A percentile compares a stretch with the other conserved stretches of the same genome.
These are phyloP conservation scores for Phycodurus eques DNA, from an alignment of 2,113 vertebrate species.

Conservation along the genomic window DNA sequence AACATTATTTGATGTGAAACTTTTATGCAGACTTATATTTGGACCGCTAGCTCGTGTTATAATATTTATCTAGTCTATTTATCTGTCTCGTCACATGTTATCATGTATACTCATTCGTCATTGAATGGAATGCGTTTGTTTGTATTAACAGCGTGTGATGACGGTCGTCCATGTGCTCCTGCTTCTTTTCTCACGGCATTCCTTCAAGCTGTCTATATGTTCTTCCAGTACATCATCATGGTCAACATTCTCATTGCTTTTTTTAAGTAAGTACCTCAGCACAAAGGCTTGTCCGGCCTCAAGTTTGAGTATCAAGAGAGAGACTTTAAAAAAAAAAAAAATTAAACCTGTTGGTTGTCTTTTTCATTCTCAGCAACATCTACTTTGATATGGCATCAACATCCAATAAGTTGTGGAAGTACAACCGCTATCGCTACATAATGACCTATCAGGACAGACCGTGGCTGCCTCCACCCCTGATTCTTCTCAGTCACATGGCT, in stretches of 20 bases:
- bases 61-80: background rate
- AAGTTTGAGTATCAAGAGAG: background rate
- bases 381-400: constrained; percentile 88
- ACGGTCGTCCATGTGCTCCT: constrained; percentile 75
- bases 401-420: constrained; percentile 92
- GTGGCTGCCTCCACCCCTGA: constrained; percentile 90
- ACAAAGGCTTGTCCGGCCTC: background rate
- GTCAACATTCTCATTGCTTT: constrained; percentile 96
- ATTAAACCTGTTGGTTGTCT: background rate
- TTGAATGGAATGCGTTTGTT: constrained; percentile 11
- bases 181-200: constrained; percentile 86
- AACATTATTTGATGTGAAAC: too few relatives aligned
- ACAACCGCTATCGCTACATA: constrained; percentile 94
- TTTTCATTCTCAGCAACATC: constrained; percentile 79
- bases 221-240: constrained; percentile 98
- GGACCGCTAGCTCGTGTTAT: background rate
- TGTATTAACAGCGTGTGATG: constrained; percentile 76
- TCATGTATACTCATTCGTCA: background rate
- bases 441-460: constrained; percentile 93
- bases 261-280: constrained; percentile 84
- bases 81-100: too few relatives aligned
- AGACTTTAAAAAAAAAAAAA: too few relatives aligned
- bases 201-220: constrained; percentile 95
- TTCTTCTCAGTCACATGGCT: constrained; percentile 81
- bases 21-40: background rate